Base-by-base conservation (phyloP, 2,113 vertebrate species). In the Lasiurus borealis region DNA sequence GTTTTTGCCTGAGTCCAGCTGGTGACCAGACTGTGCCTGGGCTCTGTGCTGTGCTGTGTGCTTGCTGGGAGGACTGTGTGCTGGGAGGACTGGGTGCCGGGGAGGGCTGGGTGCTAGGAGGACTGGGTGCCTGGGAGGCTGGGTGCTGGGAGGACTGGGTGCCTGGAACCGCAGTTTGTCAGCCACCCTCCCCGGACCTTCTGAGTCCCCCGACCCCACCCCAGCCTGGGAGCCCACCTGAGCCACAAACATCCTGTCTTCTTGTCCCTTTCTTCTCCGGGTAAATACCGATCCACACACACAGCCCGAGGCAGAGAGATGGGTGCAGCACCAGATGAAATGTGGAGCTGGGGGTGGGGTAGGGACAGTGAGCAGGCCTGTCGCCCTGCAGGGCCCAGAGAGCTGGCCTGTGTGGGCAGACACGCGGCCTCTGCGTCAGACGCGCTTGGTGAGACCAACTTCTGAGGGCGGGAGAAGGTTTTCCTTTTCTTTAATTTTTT, bases 401-500 rank as follows among this genome's bases (percentile, higher is more conserved):
- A 0, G 8, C 2, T 5, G 19, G 27, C n/a, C 36, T 10, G 2
- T 69, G 40, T 6, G 29, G 27, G 25, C 73, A 10, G 25, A 2
- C 18, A 52, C n/a, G 11, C 12, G 1, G 34, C 57, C 36, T 7
- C 12, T 19, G 19, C 19, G 14, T 46, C 48, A 83, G 50, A 18
- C 5, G 2, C 14, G 0, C n/a, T 77, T 48, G 27, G 0, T 8
- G 9, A 64, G 57, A 57, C 46, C 23, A 44, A 19, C 2, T 18
- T 57, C 19, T 3, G 40, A 29, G 40, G 4, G 11, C 4, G 25
- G 88, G 16, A 15, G n/a, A 13, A 13, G 40, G 40, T 5, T 40
- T 40, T 40, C n/a, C n/a, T 40, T n/a, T n/a, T n/a, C 5, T 40
- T 40, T 40, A 40, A 40, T 40, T 40, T 40, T 40, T 40, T 40